Evolutionary conservation across 1,140 invertebrate genomes (phyloP).

Genomic region (Elysia chlorotica): DNA sequence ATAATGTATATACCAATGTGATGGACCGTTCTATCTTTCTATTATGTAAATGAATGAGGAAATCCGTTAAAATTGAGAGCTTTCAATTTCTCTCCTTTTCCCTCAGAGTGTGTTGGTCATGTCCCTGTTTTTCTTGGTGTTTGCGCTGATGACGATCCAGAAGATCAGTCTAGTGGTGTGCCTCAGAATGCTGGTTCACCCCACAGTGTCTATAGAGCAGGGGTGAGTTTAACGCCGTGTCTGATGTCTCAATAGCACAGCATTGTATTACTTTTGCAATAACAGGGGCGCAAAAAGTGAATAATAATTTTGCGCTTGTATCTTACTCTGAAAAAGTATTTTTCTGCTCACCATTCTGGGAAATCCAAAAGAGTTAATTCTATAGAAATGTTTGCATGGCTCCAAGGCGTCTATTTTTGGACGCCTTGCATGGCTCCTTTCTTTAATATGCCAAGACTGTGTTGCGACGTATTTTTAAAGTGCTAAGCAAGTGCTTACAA

Average conservation of each 20-base stretch:
- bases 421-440: too few species aligned
- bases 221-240: conserved; percentile 20
- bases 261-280: neutral
- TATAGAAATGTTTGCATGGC: neutral
- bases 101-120: conserved; percentile 21
- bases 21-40: too few species aligned
- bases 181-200: conserved; percentile 19
- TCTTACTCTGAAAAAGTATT: neutral
- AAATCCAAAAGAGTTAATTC: neutral
- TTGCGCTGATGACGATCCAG: conserved; percentile 26
- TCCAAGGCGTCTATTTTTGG: too few species aligned
- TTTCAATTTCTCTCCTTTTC: too few species aligned
- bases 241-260: too few species aligned
- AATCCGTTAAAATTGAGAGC: too few species aligned
- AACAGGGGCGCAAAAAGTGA: too few species aligned
- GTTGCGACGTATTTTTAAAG: too few species aligned
- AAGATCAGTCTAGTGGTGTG: conserved; percentile 30
- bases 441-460: too few species aligned
- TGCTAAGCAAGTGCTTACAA: too few species aligned
- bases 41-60: too few species aligned
- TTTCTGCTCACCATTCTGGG: neutral
- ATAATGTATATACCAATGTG: too few species aligned
- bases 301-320: neutral
- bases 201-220: conserved; percentile 16
- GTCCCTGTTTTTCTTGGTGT: conserved; percentile 20